A percentile compares a stretch with the other conserved stretches of the same genome.
phyloP scores from a whole-genome alignment of 1,140 invertebrate species.

The Cydia strobilella region DNA sequence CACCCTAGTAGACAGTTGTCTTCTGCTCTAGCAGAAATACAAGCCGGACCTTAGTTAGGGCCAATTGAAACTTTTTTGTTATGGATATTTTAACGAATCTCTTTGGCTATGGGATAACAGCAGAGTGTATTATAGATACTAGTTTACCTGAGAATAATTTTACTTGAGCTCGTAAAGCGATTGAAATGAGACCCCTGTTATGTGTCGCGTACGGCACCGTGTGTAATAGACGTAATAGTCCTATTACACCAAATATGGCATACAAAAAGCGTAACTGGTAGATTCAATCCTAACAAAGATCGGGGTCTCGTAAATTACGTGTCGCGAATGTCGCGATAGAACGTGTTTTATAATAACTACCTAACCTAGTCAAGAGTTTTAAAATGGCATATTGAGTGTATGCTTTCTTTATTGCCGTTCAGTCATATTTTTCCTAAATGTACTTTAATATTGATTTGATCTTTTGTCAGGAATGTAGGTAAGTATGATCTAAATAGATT shows the following conservation, averaged over 20 bases:
- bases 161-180: background rate
- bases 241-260: background rate
- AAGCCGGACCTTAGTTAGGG: no score
- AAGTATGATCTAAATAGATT: no score
- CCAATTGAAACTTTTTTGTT: no score
- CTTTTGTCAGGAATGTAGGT: no score
- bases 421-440: no score
- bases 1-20: no score
- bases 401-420: no score
- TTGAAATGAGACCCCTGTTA: background rate
- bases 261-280: background rate
- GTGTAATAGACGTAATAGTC: conserved; percentile 8
- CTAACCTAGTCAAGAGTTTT: background rate
- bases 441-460: no score
- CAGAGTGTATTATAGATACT: background rate
- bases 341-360: background rate
- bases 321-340: background rate
- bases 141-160: background rate
- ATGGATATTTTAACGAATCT: no score
- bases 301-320: background rate
- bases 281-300: background rate
- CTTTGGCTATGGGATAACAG: no score
- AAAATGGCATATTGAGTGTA: background rate
- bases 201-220: background rate
- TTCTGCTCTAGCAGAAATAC: no score